Base-by-base conservation (phyloP, 2,888 invertebrate species). In the Drosophila stalkeri region DNA sequence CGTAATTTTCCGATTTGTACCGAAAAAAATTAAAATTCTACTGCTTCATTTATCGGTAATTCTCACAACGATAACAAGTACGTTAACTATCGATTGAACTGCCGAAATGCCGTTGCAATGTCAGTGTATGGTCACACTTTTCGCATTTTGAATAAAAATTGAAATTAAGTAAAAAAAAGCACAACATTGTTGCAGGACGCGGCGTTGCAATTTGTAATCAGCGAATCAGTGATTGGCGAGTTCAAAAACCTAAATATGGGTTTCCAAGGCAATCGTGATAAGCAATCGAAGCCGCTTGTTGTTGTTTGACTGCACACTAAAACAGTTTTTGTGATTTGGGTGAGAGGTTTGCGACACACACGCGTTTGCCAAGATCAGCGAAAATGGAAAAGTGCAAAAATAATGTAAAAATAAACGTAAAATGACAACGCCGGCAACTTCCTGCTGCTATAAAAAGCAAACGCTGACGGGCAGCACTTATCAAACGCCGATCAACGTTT, bases 401-500 rank as follows among this genome's bases (percentile, higher is more conserved):
- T 47, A 61, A 39, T 59, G 7, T 11, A 27, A n/a, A 27, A 75
- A 37, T 80, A 80, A 67, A 41, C 16, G 16, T 20, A 61, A 64
- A 37, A 43, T 35, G 68, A 67, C 59, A 72, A 60, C 61, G 54
- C n/a, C 56, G 37, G 16, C 43, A 41, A 69, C 55, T 74, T 72
- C 46, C 64, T 62, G n/a, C 47, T 12, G 20, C 60, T 86, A 90
- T 90, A 85, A 75, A 85, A 89, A 51, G 60, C 65, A 27, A 31
- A 9, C 7, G 46, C 8, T 7, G 14, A 8, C 1, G 14, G 27
- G 33, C 39, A 44, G 63, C 49, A 59, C 52, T 37, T 63, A 90
- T 86, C 90, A 86, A 87, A 81, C 90, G 86, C 54, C 71, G 72
- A 72, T 70, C 74, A 70, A 65, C 89, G 85, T 86, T 90, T 87